phyloP scores from a whole-genome alignment of 2,888 invertebrate genomes.

The Eupsilia transversa region DNA sequence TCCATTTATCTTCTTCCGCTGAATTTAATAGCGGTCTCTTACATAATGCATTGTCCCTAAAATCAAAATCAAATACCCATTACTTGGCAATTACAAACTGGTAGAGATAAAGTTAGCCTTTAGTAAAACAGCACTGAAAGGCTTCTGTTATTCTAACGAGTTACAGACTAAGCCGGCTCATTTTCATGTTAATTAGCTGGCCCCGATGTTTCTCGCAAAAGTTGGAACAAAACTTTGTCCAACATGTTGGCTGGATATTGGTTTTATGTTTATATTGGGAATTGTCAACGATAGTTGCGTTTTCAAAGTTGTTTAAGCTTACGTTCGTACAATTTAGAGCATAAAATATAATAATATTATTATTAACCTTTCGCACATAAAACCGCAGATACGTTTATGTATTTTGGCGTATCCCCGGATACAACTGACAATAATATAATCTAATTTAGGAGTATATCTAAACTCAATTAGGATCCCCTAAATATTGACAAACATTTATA shows the following conservation, averaged over 20 bases:
- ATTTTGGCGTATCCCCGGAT: conserved; percentile 12
- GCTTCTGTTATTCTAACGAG: conserved; percentile 57
- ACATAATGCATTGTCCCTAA: background rate
- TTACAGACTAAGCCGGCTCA: conserved; percentile 52
- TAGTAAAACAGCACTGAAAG: conserved; percentile 25
- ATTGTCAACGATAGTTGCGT: background rate
- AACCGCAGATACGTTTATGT: background rate
- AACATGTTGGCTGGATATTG: conserved; percentile 36
- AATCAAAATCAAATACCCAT: conserved; percentile 37
- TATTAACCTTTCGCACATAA: background rate
- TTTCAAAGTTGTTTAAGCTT: conserved; percentile 1
- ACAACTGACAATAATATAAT: conserved; percentile 13
- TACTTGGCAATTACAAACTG: conserved; percentile 31
- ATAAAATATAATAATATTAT: conserved; percentile 13
- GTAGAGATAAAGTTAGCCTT: conserved; percentile 37
- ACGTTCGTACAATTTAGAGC: background rate
- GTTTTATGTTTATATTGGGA: conserved; percentile 30
- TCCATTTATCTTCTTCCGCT: background rate
- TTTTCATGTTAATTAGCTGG: conserved; percentile 60
- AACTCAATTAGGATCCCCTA: conserved; percentile 40
- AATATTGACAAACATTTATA: conserved; percentile 33
- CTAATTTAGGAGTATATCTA: conserved; percentile 22
- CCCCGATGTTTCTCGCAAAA: conserved; percentile 42
- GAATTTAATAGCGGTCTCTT: background rate
- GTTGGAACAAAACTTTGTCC: conserved; percentile 39